Evolutionary conservation across 2,113 vertebrate species (phyloP), one percentile per base, ranked within the genome.

Genomic region (Bothrops jararaca): DNA sequence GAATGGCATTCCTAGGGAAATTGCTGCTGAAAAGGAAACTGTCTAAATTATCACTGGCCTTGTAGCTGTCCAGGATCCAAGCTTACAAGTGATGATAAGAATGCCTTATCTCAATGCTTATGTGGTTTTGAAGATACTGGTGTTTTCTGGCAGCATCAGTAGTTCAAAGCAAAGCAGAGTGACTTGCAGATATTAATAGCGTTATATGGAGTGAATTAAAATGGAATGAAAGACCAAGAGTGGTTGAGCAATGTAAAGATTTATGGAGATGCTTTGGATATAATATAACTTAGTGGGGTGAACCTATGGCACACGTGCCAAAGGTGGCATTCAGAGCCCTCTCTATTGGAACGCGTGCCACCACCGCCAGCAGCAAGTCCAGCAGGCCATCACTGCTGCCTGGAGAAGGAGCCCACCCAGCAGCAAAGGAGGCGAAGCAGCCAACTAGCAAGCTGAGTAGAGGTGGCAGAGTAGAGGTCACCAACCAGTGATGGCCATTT

Each of bases 91-190:
- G 60, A 54, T 0, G 0, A 5, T 3, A 23, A 90, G 95, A 91
- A 92, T 89, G 24, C 53, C 93, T 91, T 94, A 86, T 0, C 0
- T 92, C 53, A 85, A 74, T n/a, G 11, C 64, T 91, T 24, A 1
- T 3, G 4, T 58, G 42, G 90, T 93, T 74, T 22, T 34, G 54
- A 60, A 93, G 86, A 23, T 9, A 90, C 12, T 93, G 90, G 29
- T 29, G 50, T 92, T 93, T 95, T 60, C 18, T 93, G 42, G 42
- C 94, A 57, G 93, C 88, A 74, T 48, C 18, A 34, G 34, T 94
- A 88, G 45, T 94, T 94, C 93, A 86, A 48, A 80, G 26, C 15
- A 93, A 94, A 92, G 34, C 24, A 9, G 91, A 95, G 94, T 88
- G 91, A 95, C n/a, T 90, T 95, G 91, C 88, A 92, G 91, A 93